Evolutionary conservation across 2,888 invertebrate species (phyloP).

Genomic region (Meteorus colon): DNA sequence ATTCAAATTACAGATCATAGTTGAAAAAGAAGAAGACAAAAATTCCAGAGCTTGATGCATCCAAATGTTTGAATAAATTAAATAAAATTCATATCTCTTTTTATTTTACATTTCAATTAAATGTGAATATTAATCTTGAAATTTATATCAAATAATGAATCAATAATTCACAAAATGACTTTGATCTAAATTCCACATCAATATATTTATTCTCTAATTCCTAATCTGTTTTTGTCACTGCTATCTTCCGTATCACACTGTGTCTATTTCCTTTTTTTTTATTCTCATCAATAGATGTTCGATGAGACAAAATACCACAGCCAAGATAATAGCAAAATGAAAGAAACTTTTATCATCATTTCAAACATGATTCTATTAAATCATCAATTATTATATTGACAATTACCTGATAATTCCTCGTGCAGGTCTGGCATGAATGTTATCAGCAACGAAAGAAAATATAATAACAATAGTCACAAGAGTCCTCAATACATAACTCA

Average conservation of each 20-base stretch:
- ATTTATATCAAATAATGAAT: neutral
- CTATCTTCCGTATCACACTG: neutral
- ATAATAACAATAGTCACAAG: constrained; percentile 52
- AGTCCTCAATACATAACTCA: constrained; percentile 42
- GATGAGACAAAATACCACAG: neutral
- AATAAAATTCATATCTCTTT: too few species aligned
- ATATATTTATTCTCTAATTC: neutral
- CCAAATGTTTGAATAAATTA: too few species aligned
- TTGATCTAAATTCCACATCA: neutral
- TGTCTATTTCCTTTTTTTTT: neutral
- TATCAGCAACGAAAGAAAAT: constrained; percentile 54
- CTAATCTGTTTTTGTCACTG: neutral
- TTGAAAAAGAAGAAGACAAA: too few species aligned
- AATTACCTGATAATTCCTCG: constrained; percentile 57
- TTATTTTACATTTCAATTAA: too few species aligned
- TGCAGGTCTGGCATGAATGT: constrained; percentile 58
- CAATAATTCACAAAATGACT: neutral
- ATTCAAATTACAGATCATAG: too few species aligned
- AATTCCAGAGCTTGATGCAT: too few species aligned
- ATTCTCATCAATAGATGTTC: neutral
- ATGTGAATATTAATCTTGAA: neutral
- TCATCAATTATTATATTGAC: neutral
- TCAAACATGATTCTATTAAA: neutral
- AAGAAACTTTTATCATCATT: neutral
- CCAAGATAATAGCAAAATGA: neutral